A percentile compares a stretch with the other conserved stretches of the same genome.
Conservation (phyloP, 2,113 vertebrate species). For the Stigmatopora argus region DNA sequence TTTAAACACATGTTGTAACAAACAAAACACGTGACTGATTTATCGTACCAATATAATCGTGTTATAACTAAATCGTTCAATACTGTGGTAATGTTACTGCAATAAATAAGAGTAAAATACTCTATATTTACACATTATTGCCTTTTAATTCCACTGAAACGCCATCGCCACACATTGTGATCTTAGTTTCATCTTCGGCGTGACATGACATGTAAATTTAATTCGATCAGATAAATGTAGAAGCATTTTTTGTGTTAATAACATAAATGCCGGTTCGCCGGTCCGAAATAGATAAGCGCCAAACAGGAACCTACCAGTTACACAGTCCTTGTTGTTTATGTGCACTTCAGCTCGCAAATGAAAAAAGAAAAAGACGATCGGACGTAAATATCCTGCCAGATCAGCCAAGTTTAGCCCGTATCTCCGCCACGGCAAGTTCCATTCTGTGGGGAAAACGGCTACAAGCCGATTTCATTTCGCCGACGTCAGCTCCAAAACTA, state of each 20-base stretch:
- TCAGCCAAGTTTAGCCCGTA: slow-evolving; percentile 52
- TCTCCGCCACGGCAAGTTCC: slow-evolving; percentile 53
- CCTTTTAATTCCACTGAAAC: neutral
- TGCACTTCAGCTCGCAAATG: neutral
- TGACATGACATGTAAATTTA: neutral
- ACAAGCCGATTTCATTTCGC: slow-evolving; percentile 48
- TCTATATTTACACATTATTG: neutral
- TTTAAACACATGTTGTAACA: neutral
- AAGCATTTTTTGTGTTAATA: neutral
- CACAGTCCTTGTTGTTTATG: slow-evolving; percentile 15
- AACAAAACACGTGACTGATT: neutral
- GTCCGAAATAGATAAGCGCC: neutral
- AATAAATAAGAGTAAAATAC: neutral
- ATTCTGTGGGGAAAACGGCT: slow-evolving; percentile 51
- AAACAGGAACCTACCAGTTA: slow-evolving; percentile 41
- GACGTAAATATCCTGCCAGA: slow-evolving; percentile 42
- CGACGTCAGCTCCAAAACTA: slow-evolving; percentile 46
- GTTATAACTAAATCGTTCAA: neutral
- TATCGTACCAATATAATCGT: neutral
- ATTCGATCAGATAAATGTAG: neutral
- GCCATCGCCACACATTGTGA: no score
- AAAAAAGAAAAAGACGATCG: neutral
- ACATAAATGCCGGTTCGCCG: slow-evolving; percentile 2
- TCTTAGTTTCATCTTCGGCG: neutral
- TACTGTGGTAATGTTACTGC: neutral